Evolutionary conservation across 2,797 vertebrate genomes (phyloP).

Genomic region (Cheirogaleus major): DNA sequence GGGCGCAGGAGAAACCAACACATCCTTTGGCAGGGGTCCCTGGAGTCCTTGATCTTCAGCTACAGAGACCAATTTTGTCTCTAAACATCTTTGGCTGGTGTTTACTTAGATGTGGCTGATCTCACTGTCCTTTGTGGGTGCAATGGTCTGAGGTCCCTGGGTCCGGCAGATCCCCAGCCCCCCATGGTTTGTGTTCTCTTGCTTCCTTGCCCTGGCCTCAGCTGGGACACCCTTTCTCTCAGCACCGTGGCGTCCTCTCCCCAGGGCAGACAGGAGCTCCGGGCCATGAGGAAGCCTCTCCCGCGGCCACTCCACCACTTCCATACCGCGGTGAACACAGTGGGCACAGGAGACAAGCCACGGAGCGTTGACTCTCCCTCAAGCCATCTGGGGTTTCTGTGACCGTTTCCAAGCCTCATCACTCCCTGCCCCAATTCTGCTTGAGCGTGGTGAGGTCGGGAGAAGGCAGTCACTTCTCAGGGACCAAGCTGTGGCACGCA

Average conservation of each 20-base stretch:
- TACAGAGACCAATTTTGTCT: background rate
- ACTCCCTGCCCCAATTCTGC: background rate
- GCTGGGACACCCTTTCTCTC: background rate
- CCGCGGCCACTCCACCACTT: background rate
- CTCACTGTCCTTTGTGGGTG: rapidly evolving
- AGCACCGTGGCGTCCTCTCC: background rate
- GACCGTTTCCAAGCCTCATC: background rate
- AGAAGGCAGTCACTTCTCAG: background rate
- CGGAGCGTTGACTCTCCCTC: background rate
- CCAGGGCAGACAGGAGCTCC: background rate
- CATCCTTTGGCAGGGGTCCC: rapidly evolving
- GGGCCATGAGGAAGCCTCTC: background rate
- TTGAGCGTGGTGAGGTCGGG: background rate
- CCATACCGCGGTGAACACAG: background rate
- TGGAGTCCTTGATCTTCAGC: background rate
- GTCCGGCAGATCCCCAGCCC: background rate
- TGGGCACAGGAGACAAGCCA: rapidly evolving
- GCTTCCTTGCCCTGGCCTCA: background rate
- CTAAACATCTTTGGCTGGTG: background rate
- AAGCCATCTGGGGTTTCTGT: background rate
- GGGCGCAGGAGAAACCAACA: background rate
- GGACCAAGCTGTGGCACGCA: background rate
- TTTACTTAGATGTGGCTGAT: background rate
- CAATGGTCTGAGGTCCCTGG: background rate
- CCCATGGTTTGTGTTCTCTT: background rate